These are phyloP conservation scores for Trinectes maculatus DNA, from an alignment of 2,113 vertebrate species.

Conservation along the genomic window DNA sequence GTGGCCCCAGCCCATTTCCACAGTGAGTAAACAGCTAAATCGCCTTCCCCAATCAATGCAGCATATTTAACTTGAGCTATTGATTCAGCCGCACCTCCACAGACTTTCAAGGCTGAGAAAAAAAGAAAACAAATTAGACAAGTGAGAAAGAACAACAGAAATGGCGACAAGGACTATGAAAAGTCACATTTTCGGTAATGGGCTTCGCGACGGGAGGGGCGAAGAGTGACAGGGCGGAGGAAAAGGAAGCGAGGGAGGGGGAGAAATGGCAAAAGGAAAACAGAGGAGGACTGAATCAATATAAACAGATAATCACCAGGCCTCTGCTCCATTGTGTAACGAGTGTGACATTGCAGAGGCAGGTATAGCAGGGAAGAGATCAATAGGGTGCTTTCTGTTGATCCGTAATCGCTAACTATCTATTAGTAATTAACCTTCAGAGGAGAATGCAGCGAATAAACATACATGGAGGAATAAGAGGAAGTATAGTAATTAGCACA, in stretches of 20 bases:
- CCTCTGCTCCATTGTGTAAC: slow-evolving; percentile 72
- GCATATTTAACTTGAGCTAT: slow-evolving; percentile 75
- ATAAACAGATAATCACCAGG: slow-evolving; percentile 78
- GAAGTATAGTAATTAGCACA: slow-evolving; percentile 70
- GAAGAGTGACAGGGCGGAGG: slow-evolving; percentile 35
- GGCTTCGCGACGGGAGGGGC: slow-evolving; percentile 50
- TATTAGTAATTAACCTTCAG: slow-evolving; percentile 87
- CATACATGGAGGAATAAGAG: slow-evolving; percentile 68
- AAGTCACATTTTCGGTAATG: slow-evolving; percentile 68
- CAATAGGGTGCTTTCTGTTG: slow-evolving; percentile 82
- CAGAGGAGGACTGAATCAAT: slow-evolving; percentile 74
- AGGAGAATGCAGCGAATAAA: slow-evolving; percentile 73
- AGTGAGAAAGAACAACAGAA: slow-evolving; percentile 55
- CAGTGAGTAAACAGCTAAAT: slow-evolving; percentile 76
- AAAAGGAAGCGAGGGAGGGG: slow-evolving; percentile 16
- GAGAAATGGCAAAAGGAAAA: slow-evolving; percentile 29
- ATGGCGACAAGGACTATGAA: slow-evolving; percentile 36
- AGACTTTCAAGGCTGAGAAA: slow-evolving; percentile 54
- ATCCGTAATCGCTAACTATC: slow-evolving; percentile 86
- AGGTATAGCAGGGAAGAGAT: slow-evolving; percentile 76
- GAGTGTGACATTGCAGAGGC: slow-evolving; percentile 82
- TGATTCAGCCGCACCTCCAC: slow-evolving; percentile 62
- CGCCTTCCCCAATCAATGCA: slow-evolving; percentile 72
- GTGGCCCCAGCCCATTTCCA: slow-evolving; percentile 57
- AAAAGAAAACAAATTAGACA: slow-evolving; percentile 71